Percentiles rank a stretch among this genome's conserved stretches.
Conservation (phyloP, 2,888 invertebrate species). For the Drosophila quinaria region DNA sequence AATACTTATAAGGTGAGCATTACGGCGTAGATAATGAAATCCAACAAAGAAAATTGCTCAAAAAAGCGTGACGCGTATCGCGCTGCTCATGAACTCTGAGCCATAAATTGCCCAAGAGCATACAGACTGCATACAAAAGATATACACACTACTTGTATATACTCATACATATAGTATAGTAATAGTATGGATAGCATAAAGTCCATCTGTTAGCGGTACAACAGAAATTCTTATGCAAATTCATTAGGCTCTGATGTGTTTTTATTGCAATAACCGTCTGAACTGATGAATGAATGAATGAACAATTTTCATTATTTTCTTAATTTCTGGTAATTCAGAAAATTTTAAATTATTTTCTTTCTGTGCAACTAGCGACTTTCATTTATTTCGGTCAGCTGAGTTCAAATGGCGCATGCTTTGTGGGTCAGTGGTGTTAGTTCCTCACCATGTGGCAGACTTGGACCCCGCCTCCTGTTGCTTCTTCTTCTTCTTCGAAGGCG, state of each 20-base stretch:
- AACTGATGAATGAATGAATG: constrained; percentile 33
- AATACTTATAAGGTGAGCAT: constrained; percentile 53
- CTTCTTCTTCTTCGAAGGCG: constrained; percentile 19
- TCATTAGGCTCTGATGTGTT: constrained; percentile 39
- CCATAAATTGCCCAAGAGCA: constrained; percentile 69
- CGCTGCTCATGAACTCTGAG: constrained; percentile 75
- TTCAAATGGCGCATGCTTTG: constrained; percentile 78
- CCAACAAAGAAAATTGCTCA: constrained; percentile 75
- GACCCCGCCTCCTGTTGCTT: background rate
- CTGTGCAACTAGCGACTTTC: constrained; percentile 64
- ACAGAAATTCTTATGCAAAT: constrained; percentile 63
- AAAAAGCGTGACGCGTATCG: constrained; percentile 73
- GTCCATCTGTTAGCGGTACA: constrained; percentile 36
- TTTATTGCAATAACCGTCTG: constrained; percentile 61
- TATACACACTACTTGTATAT: constrained; percentile 27
- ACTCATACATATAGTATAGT: constrained; percentile 1
- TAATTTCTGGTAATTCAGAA: constrained; percentile 30
- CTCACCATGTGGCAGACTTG: constrained; percentile 10
- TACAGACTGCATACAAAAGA: background rate
- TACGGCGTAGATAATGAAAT: constrained; percentile 75
- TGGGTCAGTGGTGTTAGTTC: constrained; percentile 63
- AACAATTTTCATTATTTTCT: constrained; percentile 18
- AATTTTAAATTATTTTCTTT: constrained; percentile 28
- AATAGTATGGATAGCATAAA: constrained; percentile 19
- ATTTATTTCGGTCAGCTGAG: constrained; percentile 74